Base-by-base conservation (phyloP, 2,113 vertebrate species). In the Zosterops pallidus region DNA sequence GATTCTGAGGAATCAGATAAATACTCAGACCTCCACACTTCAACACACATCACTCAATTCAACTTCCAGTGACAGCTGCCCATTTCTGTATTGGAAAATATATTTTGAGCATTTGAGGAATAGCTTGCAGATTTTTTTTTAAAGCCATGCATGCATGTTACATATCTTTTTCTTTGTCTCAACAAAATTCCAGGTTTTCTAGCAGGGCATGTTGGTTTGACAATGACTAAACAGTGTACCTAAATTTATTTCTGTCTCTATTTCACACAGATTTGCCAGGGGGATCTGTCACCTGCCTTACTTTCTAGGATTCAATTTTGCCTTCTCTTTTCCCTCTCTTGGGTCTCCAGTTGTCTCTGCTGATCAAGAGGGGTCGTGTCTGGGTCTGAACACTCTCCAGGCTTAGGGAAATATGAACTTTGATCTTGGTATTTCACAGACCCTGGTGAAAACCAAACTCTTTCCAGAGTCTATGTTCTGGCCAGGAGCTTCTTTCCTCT, bases 381-480 rank as follows among this genome's bases (percentile, higher is more conserved):
- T 74, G n/a, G 19, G 5, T 49, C 72, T 63, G 29, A 46, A 42
- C 9, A 1, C 28, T 16, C 35, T 19, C 6, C 24, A 78, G 60
- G 2, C 20, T 21, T 11, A 9, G 33, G 22, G 22, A 49, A 2
- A 14, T 1, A 1, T 2, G 14, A 28, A 25, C 7, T 39, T 47
- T 46, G 12, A 22, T 6, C 16, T 37, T 3, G 8, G 2, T 64
- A 3, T 46, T 83, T 56, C 37, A n/a, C 35, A 91, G 35, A 16
- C 3, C 4, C 14, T 4, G 2, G 21, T 1, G 2, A 76, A 68
- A 92, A 37, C 19, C n/a, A 39, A 1, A 9, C 2, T 1, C 12
- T 24, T 12, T 14, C 0, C 4, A 33, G 11, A 78, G 8, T 1
- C 42, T 1, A 0, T 12, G 3, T 25, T 37, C 25, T 8, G n/a